These are phyloP conservation scores for Drosophila pruinosa DNA, from an alignment of 1,140 invertebrate genomes.

Conservation along the genomic window DNA sequence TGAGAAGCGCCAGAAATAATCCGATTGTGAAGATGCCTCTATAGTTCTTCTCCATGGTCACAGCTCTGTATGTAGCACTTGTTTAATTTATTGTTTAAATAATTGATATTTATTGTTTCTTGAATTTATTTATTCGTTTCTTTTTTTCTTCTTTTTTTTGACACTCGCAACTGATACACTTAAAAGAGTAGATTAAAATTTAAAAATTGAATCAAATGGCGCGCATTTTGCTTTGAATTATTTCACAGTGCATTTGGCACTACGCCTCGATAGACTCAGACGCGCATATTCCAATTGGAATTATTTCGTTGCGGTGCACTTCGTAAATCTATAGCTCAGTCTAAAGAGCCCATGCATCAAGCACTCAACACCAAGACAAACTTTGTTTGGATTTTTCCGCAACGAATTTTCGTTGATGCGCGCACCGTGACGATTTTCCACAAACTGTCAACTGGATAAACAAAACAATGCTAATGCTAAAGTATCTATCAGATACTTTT, in stretches of 20 bases:
- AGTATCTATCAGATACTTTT: conserved; percentile 35
- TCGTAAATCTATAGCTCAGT: conserved; percentile 11
- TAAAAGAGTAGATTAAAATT: neutral
- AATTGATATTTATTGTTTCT: conserved; percentile 14
- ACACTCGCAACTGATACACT: conserved; percentile 39
- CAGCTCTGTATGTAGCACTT: neutral
- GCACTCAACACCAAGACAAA: conserved; percentile 26
- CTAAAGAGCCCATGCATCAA: neutral
- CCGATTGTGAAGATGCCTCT: conserved; percentile 67
- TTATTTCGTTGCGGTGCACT: conserved; percentile 23
- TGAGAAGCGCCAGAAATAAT: conserved; percentile 69
- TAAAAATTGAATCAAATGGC: conserved; percentile 24
- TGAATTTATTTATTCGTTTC: neutral
- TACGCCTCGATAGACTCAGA: conserved; percentile 37
- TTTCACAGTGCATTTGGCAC: conserved; percentile 57
- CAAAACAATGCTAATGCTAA: conserved; percentile 54
- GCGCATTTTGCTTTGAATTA: conserved; percentile 45
- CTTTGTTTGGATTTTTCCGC: conserved; percentile 51
- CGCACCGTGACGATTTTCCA: conserved; percentile 80
- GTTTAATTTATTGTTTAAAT: conserved; percentile 28
- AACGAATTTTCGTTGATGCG: conserved; percentile 56
- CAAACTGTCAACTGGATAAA: conserved; percentile 69
- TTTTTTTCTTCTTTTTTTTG: conserved; percentile 1
- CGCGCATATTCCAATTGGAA: conserved; percentile 60
- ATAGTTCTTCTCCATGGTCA: conserved; percentile 53